phyloP scores from a whole-genome alignment of 2,113 vertebrate genomes.

The Pampusana beccarii region DNA sequence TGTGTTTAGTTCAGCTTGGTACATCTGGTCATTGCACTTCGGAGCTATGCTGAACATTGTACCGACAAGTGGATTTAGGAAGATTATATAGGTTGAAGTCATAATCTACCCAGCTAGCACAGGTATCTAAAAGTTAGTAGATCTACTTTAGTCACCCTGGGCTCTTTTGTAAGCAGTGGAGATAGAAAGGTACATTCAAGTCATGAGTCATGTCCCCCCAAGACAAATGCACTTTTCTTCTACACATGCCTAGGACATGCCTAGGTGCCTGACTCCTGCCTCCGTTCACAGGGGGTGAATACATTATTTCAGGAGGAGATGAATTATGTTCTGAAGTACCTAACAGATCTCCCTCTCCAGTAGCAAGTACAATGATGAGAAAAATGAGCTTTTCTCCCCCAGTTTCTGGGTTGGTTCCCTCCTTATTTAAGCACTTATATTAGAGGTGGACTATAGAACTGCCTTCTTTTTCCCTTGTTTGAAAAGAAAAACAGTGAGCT shows the following conservation, averaged over 20 bases:
- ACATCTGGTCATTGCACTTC: too few relatives aligned
- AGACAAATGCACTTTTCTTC: neutral
- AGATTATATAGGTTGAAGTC: neutral
- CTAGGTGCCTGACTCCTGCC: neutral
- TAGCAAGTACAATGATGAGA: neutral
- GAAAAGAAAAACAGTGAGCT: neutral
- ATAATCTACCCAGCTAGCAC: neutral
- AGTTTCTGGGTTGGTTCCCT: neutral
- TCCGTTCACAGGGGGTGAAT: neutral
- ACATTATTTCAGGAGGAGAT: neutral
- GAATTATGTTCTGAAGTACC: neutral
- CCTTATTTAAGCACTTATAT: neutral
- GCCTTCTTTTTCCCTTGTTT: neutral
- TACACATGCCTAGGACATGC: neutral
- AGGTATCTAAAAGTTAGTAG: neutral
- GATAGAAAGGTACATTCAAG: neutral
- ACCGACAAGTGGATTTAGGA: neutral
- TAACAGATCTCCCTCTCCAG: neutral
- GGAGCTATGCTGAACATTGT: neutral
- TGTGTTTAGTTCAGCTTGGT: neutral
- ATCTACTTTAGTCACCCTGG: neutral
- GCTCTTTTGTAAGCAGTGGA: neutral
- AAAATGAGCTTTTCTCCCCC: neutral
- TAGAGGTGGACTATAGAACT: neutral
- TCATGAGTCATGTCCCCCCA: neutral